Evolutionary conservation across 1,140 invertebrate genomes (phyloP).

Genomic region (Olivierus martensii): DNA sequence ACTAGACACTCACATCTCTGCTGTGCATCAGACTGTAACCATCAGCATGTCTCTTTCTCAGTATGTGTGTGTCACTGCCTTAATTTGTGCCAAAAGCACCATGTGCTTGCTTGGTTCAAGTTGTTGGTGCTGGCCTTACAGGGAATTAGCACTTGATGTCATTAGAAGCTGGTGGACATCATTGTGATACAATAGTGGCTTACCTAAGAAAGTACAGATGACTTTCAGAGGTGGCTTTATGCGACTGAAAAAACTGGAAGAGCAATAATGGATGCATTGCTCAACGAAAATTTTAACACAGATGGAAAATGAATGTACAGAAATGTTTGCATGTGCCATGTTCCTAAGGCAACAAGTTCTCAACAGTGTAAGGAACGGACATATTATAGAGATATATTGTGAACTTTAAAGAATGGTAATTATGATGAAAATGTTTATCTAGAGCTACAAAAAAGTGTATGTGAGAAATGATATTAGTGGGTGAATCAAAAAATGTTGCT

Average conservation of each 20-base stretch:
- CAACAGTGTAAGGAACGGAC: too few relatives aligned
- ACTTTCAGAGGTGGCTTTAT: slow-evolving; percentile 2
- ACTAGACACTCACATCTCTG: slow-evolving; percentile 8
- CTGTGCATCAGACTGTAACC: slow-evolving; percentile 11
- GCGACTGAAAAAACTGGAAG: slow-evolving; percentile 1
- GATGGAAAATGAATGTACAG: slow-evolving; percentile 1
- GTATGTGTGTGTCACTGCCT: slow-evolving; percentile 15
- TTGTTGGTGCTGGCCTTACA: slow-evolving; percentile 14
- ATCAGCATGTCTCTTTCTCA: slow-evolving; percentile 7
- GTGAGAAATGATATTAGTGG: too few relatives aligned
- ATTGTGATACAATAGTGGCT: background rate
- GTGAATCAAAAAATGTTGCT: too few relatives aligned
- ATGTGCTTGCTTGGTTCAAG: slow-evolving; percentile 14
- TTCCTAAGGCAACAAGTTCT: too few relatives aligned
- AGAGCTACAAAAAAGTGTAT: too few relatives aligned
- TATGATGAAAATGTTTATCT: too few relatives aligned
- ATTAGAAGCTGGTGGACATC: background rate
- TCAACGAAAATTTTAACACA: slow-evolving; percentile 18
- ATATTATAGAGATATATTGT: too few relatives aligned
- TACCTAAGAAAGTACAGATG: slow-evolving; percentile 3
- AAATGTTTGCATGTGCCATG: too few relatives aligned
- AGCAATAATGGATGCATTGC: slow-evolving; percentile 19
- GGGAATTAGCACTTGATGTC: background rate
- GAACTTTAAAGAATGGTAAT: too few relatives aligned
- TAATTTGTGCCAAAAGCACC: slow-evolving; percentile 18